Percentiles rank a stretch among this genome's conserved stretches.
phyloP scores from a whole-genome alignment of 2,113 vertebrate species.

The Psilopsiagon aymara region DNA sequence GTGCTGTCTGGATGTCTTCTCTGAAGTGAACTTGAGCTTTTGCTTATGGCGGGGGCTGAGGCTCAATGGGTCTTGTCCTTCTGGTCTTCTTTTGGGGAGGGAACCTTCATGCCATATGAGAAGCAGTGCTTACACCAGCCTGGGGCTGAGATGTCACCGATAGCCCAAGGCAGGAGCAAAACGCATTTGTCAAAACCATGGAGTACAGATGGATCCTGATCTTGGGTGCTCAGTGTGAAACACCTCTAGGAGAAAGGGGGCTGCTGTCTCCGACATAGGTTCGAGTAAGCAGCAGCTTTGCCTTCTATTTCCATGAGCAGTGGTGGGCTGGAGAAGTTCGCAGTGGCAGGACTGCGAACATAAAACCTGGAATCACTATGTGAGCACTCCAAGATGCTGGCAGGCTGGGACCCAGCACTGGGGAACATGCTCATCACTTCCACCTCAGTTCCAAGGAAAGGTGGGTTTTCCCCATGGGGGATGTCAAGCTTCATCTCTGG shows the following conservation, averaged over 20 bases:
- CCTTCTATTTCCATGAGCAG: not conserved
- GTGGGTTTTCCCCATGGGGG: not conserved
- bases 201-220: not conserved
- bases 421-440: not conserved
- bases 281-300: not conserved
- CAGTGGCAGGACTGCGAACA: not conserved
- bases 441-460: not conserved
- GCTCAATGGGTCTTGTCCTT: not conserved
- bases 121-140: not conserved
- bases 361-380: not conserved
- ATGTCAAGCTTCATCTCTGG: not conserved
- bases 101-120: rapidly evolving
- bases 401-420: rapidly evolving
- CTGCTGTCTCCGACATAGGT: not conserved
- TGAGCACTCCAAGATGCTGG: not conserved
- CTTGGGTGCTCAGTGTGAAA: not conserved
- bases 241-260: not conserved
- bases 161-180: not conserved
- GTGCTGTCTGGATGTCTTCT: not conserved
- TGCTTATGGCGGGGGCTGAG: not conserved
- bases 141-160: not conserved
- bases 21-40: not conserved
- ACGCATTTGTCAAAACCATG: not conserved
- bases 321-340: not conserved
- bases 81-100: rapidly evolving